Conservation (phyloP, 2,113 vertebrate species). For the Solea senegalensis region DNA sequence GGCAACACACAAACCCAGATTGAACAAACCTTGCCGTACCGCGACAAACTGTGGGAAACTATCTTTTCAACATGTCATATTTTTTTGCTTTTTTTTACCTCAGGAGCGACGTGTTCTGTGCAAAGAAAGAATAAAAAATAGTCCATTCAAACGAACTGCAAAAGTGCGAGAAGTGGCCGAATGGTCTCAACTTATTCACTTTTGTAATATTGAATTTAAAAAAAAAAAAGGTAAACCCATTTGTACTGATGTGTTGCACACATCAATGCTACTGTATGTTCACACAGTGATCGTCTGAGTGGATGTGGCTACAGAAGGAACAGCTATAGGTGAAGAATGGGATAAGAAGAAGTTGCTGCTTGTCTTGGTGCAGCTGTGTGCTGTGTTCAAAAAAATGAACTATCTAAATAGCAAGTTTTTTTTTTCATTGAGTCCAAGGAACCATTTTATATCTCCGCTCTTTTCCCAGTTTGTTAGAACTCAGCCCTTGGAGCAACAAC, state of each 20-base stretch:
- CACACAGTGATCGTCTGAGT: slow-evolving; percentile 68
- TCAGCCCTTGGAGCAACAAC: slow-evolving; percentile 36
- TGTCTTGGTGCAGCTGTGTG: slow-evolving; percentile 24
- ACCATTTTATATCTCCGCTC: neutral
- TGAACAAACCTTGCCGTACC: neutral
- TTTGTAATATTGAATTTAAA: slow-evolving; percentile 9
- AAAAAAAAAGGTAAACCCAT: neutral
- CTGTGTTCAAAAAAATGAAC: slow-evolving; percentile 14
- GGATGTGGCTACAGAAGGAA: slow-evolving; percentile 58
- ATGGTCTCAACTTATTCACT: slow-evolving; percentile 24
- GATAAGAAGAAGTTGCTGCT: slow-evolving; percentile 26
- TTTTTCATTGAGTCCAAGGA: no score
- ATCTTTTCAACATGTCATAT: slow-evolving; percentile 7
- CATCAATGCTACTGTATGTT: slow-evolving; percentile 47
- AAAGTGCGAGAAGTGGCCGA: slow-evolving; percentile 18
- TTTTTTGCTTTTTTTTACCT: slow-evolving; percentile 9
- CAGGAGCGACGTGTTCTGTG: slow-evolving; percentile 20
- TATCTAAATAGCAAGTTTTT: slow-evolving; percentile 8
- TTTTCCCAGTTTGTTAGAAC: slow-evolving; percentile 35
- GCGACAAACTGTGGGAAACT: slow-evolving; percentile 23
- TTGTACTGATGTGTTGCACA: slow-evolving; percentile 35
- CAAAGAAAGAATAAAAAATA: slow-evolving; percentile 16
- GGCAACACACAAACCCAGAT: slow-evolving; percentile 27
- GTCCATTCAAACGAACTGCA: slow-evolving; percentile 1
- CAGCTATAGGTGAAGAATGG: slow-evolving; percentile 1